phyloP scores from a whole-genome alignment of 2,113 vertebrate species.

The Crotalus horridus region DNA sequence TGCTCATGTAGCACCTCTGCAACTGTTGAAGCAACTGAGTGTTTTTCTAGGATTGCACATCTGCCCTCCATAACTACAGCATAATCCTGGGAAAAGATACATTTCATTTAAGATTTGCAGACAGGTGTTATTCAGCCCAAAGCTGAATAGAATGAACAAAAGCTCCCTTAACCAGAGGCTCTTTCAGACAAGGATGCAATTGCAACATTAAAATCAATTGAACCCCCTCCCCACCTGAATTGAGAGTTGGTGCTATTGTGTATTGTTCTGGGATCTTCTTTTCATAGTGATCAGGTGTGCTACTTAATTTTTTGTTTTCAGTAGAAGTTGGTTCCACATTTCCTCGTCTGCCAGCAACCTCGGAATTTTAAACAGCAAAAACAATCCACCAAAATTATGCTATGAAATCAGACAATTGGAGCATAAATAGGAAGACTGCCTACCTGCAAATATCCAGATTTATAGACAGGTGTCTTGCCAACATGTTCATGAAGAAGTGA shows the following conservation, averaged over 20 bases:
- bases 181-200: not conserved
- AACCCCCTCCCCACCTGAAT: not conserved
- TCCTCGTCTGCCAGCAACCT: not conserved
- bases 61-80: not conserved
- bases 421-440: not conserved
- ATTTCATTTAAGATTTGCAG: not conserved
- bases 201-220: not conserved
- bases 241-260: not conserved
- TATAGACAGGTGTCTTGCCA: not conserved
- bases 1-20: not conserved
- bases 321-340: not conserved
- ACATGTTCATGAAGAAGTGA: not conserved
- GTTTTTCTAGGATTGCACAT: not conserved
- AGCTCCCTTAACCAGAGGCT: not conserved
- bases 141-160: not conserved
- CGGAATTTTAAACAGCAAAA: not conserved
- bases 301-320: not conserved
- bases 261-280: not conserved
- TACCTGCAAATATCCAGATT: not conserved
- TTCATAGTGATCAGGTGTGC: not conserved
- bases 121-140: not conserved
- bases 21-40: not conserved
- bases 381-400: not conserved
- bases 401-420: not conserved
- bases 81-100: not conserved